Evolutionary conservation across 2,888 invertebrate genomes (phyloP).

Genomic region (Athrips mouffetella): DNA sequence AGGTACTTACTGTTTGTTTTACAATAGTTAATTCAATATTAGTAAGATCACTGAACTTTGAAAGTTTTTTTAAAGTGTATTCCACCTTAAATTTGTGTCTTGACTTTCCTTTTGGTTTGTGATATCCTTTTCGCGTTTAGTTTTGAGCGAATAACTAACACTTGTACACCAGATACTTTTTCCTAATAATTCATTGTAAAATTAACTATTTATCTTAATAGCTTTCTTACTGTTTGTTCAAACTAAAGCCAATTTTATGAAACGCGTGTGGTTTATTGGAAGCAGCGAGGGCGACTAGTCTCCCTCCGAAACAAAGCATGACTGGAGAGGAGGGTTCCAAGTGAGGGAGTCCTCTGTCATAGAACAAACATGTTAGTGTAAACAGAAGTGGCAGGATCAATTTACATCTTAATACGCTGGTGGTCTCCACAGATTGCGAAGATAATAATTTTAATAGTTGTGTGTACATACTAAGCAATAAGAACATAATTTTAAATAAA

Average conservation of each 20-base stretch:
- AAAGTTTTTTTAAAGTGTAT: neutral
- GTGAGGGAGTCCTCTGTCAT: conserved; percentile 50
- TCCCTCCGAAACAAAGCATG: conserved; percentile 58
- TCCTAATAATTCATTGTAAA: conserved; percentile 2
- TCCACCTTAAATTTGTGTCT: neutral
- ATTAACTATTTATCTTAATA: conserved; percentile 10
- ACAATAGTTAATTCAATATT: conserved; percentile 8
- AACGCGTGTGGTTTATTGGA: conserved; percentile 21
- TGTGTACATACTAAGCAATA: too few species aligned
- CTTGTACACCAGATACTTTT: neutral
- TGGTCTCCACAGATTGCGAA: too few species aligned
- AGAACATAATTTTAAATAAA: too few species aligned
- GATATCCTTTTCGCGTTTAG: neutral
- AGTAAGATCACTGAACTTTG: neutral
- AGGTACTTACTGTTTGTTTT: too few species aligned
- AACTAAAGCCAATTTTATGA: neutral
- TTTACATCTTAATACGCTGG: neutral
- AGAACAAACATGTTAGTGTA: conserved; percentile 54
- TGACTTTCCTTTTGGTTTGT: conserved; percentile 1
- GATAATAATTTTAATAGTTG: too few species aligned
- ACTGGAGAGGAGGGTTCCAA: conserved; percentile 55
- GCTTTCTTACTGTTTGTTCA: neutral
- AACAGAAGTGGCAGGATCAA: conserved; percentile 45
- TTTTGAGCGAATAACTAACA: neutral
- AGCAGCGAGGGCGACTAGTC: conserved; percentile 43